A percentile compares a stretch with the other conserved stretches of the same genome.
Conservation (phyloP, 2,113 vertebrate species). For the Dicrurus megarhynchus region DNA sequence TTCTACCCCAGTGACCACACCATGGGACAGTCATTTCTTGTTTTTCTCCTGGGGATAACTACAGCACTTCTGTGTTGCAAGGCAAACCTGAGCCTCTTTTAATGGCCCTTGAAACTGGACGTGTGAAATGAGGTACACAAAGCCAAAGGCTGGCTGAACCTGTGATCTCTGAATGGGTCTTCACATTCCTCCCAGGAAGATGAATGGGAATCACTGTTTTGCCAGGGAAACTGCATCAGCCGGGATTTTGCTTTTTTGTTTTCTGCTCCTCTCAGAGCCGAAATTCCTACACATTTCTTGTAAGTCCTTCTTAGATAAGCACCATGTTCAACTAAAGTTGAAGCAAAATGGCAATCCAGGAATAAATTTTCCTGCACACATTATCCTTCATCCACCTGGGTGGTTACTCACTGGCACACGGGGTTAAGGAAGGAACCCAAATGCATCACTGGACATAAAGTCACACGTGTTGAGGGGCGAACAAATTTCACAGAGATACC, state of each 20-base stretch:
- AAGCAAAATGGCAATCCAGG: background rate
- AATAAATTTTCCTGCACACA: background rate
- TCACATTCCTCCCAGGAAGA: background rate
- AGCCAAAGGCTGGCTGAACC: background rate
- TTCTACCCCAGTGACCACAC: rapidly evolving
- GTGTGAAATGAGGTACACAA: background rate
- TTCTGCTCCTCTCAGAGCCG: background rate
- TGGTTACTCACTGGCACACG: background rate
- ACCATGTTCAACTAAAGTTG: rapidly evolving
- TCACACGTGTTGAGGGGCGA: background rate
- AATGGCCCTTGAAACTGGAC: background rate
- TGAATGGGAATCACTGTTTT: background rate
- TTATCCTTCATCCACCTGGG: background rate
- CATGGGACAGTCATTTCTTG: background rate
- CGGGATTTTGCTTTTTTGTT: background rate
- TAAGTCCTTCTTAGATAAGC: background rate
- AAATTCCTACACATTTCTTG: background rate
- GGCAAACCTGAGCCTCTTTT: background rate
- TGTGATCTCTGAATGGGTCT: background rate
- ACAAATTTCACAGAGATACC: background rate
- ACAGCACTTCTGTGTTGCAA: background rate
- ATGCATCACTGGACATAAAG: background rate
- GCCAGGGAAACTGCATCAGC: background rate
- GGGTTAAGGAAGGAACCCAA: background rate
- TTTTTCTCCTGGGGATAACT: background rate